Conservation (phyloP, 2,113 vertebrate genomes). For the Cynocephalus volans region DNA sequence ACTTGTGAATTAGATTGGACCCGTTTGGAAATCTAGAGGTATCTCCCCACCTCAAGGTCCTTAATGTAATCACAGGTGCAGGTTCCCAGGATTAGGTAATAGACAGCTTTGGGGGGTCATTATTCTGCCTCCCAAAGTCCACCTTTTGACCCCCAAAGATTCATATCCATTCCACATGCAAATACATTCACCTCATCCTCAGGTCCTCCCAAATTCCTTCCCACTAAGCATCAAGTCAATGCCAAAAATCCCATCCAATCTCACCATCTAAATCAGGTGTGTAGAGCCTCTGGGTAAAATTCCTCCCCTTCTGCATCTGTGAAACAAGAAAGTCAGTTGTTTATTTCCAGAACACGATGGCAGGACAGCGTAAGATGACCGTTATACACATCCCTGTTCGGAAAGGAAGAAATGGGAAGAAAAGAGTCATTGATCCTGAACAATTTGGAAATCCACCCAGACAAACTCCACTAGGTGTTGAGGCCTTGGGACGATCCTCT, state of each 20-base stretch:
- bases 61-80: no score
- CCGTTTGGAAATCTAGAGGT: not conserved
- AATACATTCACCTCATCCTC: no score
- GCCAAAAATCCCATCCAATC: not conserved
- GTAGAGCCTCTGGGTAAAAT: not conserved
- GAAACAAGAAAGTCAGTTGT: not conserved
- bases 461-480: rapidly evolving
- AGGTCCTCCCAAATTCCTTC: not conserved
- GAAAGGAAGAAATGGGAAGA: not conserved
- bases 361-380: rapidly evolving
- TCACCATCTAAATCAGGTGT: no score
- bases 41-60: not conserved
- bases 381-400: rapidly evolving
- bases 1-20: not conserved
- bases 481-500: rapidly evolving
- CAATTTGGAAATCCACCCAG: not conserved
- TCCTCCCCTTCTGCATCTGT: not conserved
- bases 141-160: not conserved
- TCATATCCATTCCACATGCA: rapidly evolving
- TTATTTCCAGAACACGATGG: not conserved
- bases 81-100: not conserved
- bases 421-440: not conserved
- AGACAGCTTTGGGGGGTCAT: no score
- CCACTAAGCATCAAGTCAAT: no score
- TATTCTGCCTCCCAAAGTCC: not conserved